A percentile compares a stretch with the other conserved stretches of the same genome.
phyloP scores from a whole-genome alignment of 2,113 vertebrate genomes.

The Atractosteus spatula region DNA sequence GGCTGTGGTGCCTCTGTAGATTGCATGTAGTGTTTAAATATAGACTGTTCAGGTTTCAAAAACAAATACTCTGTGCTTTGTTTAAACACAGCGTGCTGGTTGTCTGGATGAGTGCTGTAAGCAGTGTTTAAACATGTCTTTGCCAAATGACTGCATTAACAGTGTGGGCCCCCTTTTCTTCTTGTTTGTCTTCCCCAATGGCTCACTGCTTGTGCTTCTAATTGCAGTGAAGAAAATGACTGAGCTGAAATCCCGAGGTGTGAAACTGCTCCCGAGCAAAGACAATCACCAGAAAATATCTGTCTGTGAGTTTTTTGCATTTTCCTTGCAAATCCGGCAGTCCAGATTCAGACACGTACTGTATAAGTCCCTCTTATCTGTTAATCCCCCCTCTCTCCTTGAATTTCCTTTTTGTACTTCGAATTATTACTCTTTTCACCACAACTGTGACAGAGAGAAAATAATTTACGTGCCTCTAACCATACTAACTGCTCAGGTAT shows the following conservation, averaged over 20 bases:
- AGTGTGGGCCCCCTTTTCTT: background rate
- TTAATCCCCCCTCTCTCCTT: too few species aligned
- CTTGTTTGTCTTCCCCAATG: conserved; percentile 16
- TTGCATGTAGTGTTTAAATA: background rate
- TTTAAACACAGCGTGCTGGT: conserved; percentile 23
- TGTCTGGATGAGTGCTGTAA: background rate
- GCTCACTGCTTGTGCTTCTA: conserved; percentile 11
- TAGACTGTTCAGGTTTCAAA: background rate
- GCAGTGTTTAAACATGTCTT: background rate
- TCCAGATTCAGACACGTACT: too few species aligned
- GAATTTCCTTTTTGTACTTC: too few species aligned
- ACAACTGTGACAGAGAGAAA: too few species aligned
- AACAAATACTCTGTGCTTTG: conserved; percentile 21
- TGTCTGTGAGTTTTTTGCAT: conserved; percentile 83
- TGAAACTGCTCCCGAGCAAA: conserved; percentile 97
- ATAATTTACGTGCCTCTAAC: too few species aligned
- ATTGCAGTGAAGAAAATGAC: conserved; percentile 96
- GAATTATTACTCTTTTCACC: too few species aligned
- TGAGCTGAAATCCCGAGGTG: conserved; percentile 92
- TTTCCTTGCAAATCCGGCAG: too few species aligned
- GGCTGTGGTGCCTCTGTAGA: background rate
- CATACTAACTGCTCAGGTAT: too few species aligned
- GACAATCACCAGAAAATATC: conserved; percentile 97
- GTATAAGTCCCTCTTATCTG: too few species aligned
- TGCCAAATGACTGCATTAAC: background rate